Evolutionary conservation across 2,888 invertebrate species (phyloP).

Genomic region (Heliconius erato): DNA sequence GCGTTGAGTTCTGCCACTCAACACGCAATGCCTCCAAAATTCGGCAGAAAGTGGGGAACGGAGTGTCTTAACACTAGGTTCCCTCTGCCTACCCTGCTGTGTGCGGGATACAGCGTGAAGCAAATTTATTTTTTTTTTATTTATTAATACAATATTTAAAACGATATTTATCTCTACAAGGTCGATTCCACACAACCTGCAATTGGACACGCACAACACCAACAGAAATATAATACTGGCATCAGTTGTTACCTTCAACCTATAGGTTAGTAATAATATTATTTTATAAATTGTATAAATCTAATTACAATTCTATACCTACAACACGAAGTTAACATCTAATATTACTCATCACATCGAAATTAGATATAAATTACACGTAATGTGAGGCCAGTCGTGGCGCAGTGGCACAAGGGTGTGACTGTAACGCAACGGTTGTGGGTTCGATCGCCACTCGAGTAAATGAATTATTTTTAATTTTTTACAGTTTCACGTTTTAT

Average conservation of each 20-base stretch:
- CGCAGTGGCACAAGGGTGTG: no score
- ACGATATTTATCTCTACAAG: constrained; percentile 10
- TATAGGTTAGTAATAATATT: constrained; percentile 15
- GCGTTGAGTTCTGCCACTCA: no score
- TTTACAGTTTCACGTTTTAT: no score
- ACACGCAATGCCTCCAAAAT: no score
- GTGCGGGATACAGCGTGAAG: no score
- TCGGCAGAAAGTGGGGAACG: no score
- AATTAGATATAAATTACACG: neutral
- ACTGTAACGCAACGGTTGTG: no score
- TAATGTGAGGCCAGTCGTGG: neutral
- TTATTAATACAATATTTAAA: neutral
- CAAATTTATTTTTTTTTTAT: no score
- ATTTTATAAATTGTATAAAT: constrained; percentile 19
- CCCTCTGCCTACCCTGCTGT: no score
- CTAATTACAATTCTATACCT: constrained; percentile 15
- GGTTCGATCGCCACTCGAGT: no score
- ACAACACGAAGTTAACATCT: neutral
- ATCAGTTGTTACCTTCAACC: neutral
- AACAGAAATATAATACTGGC: constrained; percentile 9
- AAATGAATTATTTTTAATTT: no score
- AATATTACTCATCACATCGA: constrained; percentile 22
- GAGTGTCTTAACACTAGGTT: no score
- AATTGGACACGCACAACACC: constrained; percentile 11
- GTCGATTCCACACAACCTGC: constrained; percentile 8